phyloP scores from a whole-genome alignment of 2,113 vertebrate species.

The Oreochromis niloticus region DNA sequence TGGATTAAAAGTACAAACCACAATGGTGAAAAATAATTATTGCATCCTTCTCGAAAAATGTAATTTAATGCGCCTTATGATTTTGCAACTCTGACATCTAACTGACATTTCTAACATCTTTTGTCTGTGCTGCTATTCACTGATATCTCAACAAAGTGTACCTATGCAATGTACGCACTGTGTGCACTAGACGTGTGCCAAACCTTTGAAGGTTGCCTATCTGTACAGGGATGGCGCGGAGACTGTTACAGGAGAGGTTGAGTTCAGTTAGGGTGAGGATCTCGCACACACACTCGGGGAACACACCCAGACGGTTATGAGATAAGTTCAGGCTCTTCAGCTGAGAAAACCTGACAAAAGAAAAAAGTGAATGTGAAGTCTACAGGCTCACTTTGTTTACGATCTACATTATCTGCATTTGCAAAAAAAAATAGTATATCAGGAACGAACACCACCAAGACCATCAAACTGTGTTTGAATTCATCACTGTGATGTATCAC shows the following conservation, averaged over 20 bases:
- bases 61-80: neutral
- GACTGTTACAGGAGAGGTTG: conserved; percentile 88
- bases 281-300: conserved; percentile 86
- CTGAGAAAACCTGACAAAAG: conserved; percentile 84
- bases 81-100: neutral
- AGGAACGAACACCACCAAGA: neutral
- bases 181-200: neutral
- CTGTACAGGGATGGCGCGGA: conserved; percentile 76
- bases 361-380: neutral
- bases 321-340: conserved; percentile 92
- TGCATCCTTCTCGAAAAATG: neutral
- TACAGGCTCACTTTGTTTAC: neutral
- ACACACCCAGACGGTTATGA: conserved; percentile 87
- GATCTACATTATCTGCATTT: neutral
- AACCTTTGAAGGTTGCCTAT: conserved; percentile 86
- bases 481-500: neutral
- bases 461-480: neutral
- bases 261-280: conserved; percentile 89
- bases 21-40: neutral
- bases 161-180: neutral
- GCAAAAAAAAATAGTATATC: neutral
- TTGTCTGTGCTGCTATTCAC: neutral
- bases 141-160: neutral
- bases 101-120: neutral
- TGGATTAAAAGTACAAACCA: neutral